Conservation (phyloP, 2,888 invertebrate genomes). For the Seira musarum region DNA sequence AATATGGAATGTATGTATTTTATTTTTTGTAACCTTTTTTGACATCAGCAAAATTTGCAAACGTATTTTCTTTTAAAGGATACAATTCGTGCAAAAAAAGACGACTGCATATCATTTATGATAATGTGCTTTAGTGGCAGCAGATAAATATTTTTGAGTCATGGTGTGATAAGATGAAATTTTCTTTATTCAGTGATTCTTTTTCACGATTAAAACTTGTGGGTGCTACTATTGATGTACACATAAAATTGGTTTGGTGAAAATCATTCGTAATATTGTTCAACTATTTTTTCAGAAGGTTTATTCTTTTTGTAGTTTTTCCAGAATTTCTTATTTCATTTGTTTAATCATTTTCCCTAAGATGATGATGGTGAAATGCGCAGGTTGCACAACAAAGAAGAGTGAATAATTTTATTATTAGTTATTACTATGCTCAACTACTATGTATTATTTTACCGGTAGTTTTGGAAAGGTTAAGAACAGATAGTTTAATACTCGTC, state of each 20-base stretch:
- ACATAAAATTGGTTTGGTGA: background rate
- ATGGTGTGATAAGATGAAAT: constrained; percentile 29
- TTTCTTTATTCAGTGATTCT: constrained; percentile 15
- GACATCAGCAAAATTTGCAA: background rate
- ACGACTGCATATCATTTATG: no score
- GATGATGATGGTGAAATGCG: background rate
- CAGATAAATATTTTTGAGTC: constrained; percentile 14
- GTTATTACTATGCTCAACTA: background rate
- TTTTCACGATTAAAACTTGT: constrained; percentile 8
- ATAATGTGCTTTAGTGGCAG: background rate
- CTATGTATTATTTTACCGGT: background rate
- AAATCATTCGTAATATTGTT: background rate
- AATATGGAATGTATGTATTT: background rate
- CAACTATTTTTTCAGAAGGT: background rate
- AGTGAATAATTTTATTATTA: no score
- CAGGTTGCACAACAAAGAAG: background rate
- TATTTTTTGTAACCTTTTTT: background rate
- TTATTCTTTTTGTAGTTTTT: no score
- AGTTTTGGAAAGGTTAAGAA: background rate
- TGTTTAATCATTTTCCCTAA: no score
- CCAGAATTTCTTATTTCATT: no score
- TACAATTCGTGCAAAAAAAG: no score
- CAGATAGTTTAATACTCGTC: background rate
- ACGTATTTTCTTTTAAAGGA: background rate
- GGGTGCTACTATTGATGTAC: constrained; percentile 31